Conservation (phyloP, 2,113 vertebrate genomes). For the Acrocephalus kingi region DNA sequence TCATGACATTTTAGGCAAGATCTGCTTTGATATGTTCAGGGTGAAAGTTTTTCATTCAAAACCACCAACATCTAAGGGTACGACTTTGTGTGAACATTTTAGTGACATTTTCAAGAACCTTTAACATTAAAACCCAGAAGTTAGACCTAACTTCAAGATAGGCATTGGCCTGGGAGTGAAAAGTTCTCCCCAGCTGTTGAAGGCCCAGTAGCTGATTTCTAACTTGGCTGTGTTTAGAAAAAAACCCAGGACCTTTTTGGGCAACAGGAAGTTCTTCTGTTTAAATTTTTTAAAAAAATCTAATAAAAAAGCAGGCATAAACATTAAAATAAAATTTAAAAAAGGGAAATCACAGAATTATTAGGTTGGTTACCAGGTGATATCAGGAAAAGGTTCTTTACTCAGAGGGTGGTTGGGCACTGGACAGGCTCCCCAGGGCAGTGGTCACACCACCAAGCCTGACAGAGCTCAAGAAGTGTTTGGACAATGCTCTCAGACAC, state of each 20-base stretch:
- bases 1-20: neutral
- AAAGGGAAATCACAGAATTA: neutral
- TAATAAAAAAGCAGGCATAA: too few species aligned
- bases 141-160: neutral
- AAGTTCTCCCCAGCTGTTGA: neutral
- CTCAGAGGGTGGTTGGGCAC: too few species aligned
- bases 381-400: neutral
- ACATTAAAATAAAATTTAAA: too few species aligned
- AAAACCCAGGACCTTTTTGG: neutral
- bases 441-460: neutral
- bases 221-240: neutral
- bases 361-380: neutral
- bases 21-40: neutral
- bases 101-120: neutral
- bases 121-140: neutral
- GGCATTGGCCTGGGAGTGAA: neutral
- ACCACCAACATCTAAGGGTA: rapidly evolving
- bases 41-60: neutral
- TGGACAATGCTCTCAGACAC: neutral
- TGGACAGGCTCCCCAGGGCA: neutral
- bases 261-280: neutral
- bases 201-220: neutral
- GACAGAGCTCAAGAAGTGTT: neutral
- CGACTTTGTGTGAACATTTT: neutral
- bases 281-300: neutral